These are phyloP conservation scores for Melanaphis sacchari DNA, from an alignment of 1,140 invertebrate species.

Conservation along the genomic window DNA sequence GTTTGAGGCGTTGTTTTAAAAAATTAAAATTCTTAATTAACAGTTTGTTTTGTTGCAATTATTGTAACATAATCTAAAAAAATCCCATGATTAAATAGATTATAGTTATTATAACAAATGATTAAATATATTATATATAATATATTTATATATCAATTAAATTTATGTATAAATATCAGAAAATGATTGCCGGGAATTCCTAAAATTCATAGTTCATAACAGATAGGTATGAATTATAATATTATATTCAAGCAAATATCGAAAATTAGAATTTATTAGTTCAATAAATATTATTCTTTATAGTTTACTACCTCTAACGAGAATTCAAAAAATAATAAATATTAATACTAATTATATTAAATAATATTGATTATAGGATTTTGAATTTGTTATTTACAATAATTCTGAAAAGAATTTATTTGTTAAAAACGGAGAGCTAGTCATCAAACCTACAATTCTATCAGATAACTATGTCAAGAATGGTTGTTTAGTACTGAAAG, in stretches of 20 bases:
- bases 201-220: no score
- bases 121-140: no score
- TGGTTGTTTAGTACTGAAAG: conserved; percentile 47
- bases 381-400: conserved; percentile 58
- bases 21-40: background rate
- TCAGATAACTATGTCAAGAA: conserved; percentile 41
- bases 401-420: conserved; percentile 34
- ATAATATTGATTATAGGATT: conserved; percentile 59
- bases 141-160: no score
- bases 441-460: conserved; percentile 55
- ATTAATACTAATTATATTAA: background rate
- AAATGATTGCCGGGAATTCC: no score
- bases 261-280: background rate
- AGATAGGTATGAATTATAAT: no score
- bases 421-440: conserved; percentile 48
- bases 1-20: no score
- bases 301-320: background rate
- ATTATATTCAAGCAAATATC: background rate
- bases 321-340: background rate
- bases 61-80: background rate
- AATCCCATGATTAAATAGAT: background rate
- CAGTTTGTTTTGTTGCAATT: background rate
- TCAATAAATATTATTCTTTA: background rate
- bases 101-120: no score
- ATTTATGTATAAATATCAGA: no score